These are phyloP conservation scores for Scomberomorus guttatus DNA, from an alignment of 2,797 vertebrate species.

Conservation along the genomic window DNA sequence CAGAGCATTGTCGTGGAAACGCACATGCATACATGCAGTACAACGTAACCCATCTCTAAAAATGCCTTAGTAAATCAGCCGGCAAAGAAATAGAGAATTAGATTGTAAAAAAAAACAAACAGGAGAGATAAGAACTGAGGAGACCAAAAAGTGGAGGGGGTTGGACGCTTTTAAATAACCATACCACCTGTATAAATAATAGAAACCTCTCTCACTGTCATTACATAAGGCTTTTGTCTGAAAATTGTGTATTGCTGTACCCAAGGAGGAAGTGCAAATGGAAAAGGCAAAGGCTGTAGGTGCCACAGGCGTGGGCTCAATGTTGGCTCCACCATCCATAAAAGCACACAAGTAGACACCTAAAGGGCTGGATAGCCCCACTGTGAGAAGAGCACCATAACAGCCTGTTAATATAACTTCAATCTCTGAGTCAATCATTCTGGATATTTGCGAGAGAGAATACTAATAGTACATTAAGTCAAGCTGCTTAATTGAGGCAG, in stretches of 20 bases:
- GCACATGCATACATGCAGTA: conserved; percentile 35
- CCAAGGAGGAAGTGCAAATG: conserved; percentile 69
- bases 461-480: conserved; percentile 53
- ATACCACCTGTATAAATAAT: conserved; percentile 76
- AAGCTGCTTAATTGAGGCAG: conserved; percentile 52
- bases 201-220: conserved; percentile 68
- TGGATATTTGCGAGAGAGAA: conserved; percentile 63
- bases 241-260: conserved; percentile 62
- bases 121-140: conserved; percentile 47
- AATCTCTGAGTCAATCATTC: conserved; percentile 78
- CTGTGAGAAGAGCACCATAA: conserved; percentile 76
- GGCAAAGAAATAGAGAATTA: conserved; percentile 30
- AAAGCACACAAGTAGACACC: conserved; percentile 82
- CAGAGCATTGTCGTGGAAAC: conserved; percentile 31
- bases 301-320: conserved; percentile 73
- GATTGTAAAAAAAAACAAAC: conserved; percentile 39
- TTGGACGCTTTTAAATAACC: conserved; percentile 64
- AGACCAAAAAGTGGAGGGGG: conserved; percentile 46
- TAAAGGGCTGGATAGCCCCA: conserved; percentile 79
- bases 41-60: conserved; percentile 1
- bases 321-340: conserved; percentile 77
- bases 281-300: conserved; percentile 69
- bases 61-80: conserved; percentile 25
- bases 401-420: conserved; percentile 80
- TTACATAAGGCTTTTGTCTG: conserved; percentile 77